Evolutionary conservation across 2,888 invertebrate species (phyloP).

Genomic region (Nomada goodeniana): DNA sequence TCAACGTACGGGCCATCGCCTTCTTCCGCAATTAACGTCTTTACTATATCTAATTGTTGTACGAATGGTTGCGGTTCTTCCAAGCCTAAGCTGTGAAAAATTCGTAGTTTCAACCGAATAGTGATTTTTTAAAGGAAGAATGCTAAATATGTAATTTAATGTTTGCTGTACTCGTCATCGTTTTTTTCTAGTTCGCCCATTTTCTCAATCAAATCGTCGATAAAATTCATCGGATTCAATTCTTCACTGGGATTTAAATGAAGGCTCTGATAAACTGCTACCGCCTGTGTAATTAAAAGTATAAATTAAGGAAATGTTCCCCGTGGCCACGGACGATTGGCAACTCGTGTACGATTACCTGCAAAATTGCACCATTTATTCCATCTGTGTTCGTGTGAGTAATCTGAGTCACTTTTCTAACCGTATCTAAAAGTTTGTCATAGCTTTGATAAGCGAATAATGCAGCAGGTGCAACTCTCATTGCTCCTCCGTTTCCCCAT

Average conservation of each 20-base stretch:
- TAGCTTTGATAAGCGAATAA: constrained; percentile 86
- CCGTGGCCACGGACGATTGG: background rate
- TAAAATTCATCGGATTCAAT: constrained; percentile 85
- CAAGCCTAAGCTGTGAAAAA: constrained; percentile 78
- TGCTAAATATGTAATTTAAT: background rate
- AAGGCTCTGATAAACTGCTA: constrained; percentile 87
- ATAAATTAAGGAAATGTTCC: background rate
- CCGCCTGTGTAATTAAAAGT: constrained; percentile 82
- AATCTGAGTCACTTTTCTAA: constrained; percentile 85
- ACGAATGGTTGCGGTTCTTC: constrained; percentile 85
- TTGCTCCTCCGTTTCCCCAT: constrained; percentile 92
- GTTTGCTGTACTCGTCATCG: constrained; percentile 81
- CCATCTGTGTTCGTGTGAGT: constrained; percentile 88
- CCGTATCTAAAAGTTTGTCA: constrained; percentile 85
- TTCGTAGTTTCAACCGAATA: constrained; percentile 15
- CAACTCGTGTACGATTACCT: constrained; percentile 74
- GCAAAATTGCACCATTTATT: constrained; percentile 86
- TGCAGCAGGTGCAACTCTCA: constrained; percentile 89
- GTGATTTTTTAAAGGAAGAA: background rate
- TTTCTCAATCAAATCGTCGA: constrained; percentile 85
- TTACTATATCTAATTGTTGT: constrained; percentile 85
- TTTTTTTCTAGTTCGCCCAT: constrained; percentile 85
- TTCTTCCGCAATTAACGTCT: constrained; percentile 84
- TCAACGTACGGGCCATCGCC: constrained; percentile 84
- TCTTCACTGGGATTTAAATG: constrained; percentile 82